Evolutionary conservation across 1,140 invertebrate genomes (phyloP), one percentile per base, ranked within the genome.

Genomic region (Microplitis demolitor): DNA sequence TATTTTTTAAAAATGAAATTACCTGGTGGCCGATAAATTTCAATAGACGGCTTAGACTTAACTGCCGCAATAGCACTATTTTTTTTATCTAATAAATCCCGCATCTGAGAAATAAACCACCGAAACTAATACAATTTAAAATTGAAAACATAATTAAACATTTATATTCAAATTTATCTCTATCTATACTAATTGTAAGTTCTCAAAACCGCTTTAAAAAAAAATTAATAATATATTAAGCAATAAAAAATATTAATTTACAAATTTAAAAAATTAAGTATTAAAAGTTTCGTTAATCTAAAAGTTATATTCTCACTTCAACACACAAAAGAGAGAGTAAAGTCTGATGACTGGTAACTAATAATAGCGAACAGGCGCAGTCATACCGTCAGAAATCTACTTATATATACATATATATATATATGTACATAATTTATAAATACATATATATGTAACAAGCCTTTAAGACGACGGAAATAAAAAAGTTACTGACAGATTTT

Each of bases 1-100:
- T 24, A 24, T 24, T 24, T 24, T 24, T 24, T 5, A 64, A 64
- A 60, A n/a, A 45, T 14, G 33, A 70, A 74, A 88, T 86, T 35
- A 93, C 94, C 95, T 83, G 94, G 94, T 24, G 95, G 95, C 80
- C 94, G 90, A 84, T 96, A 96, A 78, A 96, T 94, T 88, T 95
- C 93, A 84, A 95, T 90, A 31, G 93, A 93, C 4, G 94, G 94
- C 86, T 96, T 95, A 56, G 79, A 82, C 80, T 85, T 86, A 37
- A 79, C 73, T 62, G 80, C 73, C 4, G 78, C 77, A 76, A 82
- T 74, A 78, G 79, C 84, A 79, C 79, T 83, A 63, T 71, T 84
- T 78, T 82, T 83, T 82, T 87, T 86, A 61, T 83, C 83, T 72
- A 80, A 75, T 80, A 84, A 82, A 84, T 87, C 84, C 84, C 78